Base-by-base conservation (phyloP, 1,140 invertebrate species). In the Zelostemma sp. region DNA sequence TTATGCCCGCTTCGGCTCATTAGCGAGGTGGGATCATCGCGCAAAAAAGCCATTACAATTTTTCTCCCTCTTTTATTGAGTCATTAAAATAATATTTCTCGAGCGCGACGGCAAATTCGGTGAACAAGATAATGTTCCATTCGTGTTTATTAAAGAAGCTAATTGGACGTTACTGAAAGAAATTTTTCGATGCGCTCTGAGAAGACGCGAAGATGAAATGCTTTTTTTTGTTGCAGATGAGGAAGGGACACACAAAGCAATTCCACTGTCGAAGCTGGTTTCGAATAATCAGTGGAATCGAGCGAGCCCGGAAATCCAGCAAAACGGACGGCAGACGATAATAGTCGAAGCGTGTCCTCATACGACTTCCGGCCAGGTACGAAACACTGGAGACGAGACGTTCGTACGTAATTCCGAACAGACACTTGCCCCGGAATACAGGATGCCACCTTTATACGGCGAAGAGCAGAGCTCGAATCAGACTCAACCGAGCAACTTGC, bases 231-330 rank as follows among this genome's bases (percentile, higher is more conserved):
- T 86, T 85, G 16, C 78, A 88, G 88, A 87, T 85, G 86, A 87
- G 79, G 86, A 87, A 74, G 84, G 85, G 63, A 82, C 84, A 58
- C 88, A 88, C 80, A 90, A 89, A 82, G 86, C 88, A 57, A 85
- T 89, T 61, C 86, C 88, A 67, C 87, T 88, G 66, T 87, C 88
- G 62, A 89, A 89, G 78, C 87, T 87, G 73, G 76, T 87, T 74
- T 80, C 85, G 59, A 85, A 86, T 73, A 82, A 82, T 80, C 79
- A 78, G 59, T 80, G 79, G 66, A 78, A 68, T 67, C 75, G 77
- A 64, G 63, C 56, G 79, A 84, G 81, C 49, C 70, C 63, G 19
- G 73, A 79, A 41, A 69, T 61, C 47, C 79, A 82, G 51, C 67
- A 70, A 73, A 63, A 72, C 65, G 70, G 75, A 59, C 49, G 53